phyloP scores from a whole-genome alignment of 1,140 invertebrate genomes.

The Drosophila lowei region DNA sequence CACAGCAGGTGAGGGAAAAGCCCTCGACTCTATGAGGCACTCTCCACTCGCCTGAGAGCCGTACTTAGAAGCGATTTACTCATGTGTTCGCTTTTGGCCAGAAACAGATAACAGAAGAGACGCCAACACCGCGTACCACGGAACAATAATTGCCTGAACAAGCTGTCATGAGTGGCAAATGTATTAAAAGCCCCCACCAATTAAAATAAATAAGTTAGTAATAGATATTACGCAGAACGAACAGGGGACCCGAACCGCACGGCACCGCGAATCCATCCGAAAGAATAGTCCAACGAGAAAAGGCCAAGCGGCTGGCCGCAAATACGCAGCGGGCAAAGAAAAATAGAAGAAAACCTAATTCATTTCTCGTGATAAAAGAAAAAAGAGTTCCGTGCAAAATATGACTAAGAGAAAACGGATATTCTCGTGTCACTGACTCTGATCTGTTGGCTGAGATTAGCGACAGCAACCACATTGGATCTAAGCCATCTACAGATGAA shows the following conservation, averaged over 20 bases:
- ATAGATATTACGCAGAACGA: constrained; percentile 71
- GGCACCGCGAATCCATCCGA: constrained; percentile 24
- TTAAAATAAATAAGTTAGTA: constrained; percentile 79
- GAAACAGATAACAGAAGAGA: constrained; percentile 33
- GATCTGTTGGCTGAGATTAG: constrained; percentile 22
- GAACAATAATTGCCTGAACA: constrained; percentile 66
- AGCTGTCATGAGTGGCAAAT: constrained; percentile 63
- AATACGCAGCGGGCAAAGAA: constrained; percentile 36
- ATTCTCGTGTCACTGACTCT: constrained; percentile 4
- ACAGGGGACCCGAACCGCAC: constrained; percentile 4
- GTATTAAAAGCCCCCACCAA: constrained; percentile 74
- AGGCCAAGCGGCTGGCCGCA: constrained; percentile 67
- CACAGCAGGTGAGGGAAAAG: constrained; percentile 45
- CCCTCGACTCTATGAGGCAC: constrained; percentile 24
- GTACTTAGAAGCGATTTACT: constrained; percentile 55
- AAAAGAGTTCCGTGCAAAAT: constrained; percentile 7
- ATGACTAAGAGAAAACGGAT: constrained; percentile 37
- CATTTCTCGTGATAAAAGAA: constrained; percentile 22
- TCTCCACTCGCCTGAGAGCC: not conserved
- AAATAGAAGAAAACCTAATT: constrained; percentile 14
- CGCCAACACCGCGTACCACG: constrained; percentile 1
- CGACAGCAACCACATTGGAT: not conserved
- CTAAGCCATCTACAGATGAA: constrained; percentile 13
- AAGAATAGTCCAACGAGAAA: constrained; percentile 54
- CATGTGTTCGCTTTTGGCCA: constrained; percentile 7